phyloP scores from a whole-genome alignment of 2,888 invertebrate genomes.

The Camponotus fellah region DNA sequence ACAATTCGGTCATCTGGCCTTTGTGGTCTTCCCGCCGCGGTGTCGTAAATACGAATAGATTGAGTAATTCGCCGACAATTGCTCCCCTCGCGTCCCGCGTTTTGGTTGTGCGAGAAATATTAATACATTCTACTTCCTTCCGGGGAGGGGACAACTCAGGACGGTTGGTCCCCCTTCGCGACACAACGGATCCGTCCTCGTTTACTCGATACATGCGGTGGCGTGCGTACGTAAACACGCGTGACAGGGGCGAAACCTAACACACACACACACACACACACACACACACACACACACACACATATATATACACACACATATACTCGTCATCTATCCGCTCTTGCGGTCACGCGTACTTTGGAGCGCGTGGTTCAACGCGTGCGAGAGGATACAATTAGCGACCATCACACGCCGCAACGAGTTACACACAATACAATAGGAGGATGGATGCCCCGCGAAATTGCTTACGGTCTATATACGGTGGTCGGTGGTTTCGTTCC shows the following conservation, averaged over 20 bases:
- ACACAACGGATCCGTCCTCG: conserved; percentile 61
- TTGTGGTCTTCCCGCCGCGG: conserved; percentile 15
- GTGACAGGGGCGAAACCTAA: conserved; percentile 38
- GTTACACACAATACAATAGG: conserved; percentile 21
- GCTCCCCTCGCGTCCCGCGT: conserved; percentile 21
- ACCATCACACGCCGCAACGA: conserved; percentile 3
- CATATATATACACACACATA: background rate
- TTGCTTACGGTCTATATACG: conserved; percentile 55
- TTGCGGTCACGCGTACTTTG: conserved; percentile 23
- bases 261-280: background rate
- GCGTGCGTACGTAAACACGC: conserved; percentile 64
- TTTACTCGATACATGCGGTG: conserved; percentile 55
- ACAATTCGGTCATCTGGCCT: conserved; percentile 18
- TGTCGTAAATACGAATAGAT: conserved; percentile 36
- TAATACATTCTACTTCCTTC: conserved; percentile 79
- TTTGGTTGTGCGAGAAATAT: conserved; percentile 67
- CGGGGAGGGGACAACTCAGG: conserved; percentile 58
- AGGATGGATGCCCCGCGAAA: conserved; percentile 41
- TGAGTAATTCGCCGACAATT: conserved; percentile 50
- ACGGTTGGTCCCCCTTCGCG: conserved; percentile 38
- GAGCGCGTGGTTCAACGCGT: conserved; percentile 60
- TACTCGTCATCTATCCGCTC: background rate
- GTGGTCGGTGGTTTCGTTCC: conserved; percentile 33
- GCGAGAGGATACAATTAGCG: conserved; percentile 65
- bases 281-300: background rate